phyloP scores from a whole-genome alignment of 2,113 vertebrate genomes.

The Genyomyrus donnyi region DNA sequence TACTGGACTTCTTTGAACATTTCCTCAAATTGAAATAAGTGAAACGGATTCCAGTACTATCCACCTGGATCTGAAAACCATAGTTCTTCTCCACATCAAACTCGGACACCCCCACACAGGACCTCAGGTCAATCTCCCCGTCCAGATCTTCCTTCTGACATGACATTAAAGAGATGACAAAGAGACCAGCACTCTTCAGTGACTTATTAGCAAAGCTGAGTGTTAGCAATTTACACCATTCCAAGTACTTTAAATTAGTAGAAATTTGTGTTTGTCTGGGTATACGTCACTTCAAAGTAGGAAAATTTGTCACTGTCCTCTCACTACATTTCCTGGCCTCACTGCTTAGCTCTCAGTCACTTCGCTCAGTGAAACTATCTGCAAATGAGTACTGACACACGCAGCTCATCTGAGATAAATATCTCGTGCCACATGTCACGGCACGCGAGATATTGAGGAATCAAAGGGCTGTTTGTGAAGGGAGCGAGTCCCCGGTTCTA shows the following conservation, averaged over 20 bases:
- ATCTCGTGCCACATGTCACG: not conserved
- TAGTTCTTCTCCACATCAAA: conserved; percentile 83
- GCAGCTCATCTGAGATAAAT: not conserved
- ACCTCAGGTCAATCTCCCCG: conserved; percentile 77
- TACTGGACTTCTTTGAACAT: not conserved
- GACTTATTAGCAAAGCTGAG: not conserved
- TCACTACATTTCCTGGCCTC: not conserved
- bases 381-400: not conserved
- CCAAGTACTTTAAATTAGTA: not conserved
- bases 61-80: conserved; percentile 87
- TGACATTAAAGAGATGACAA: conserved; percentile 21
- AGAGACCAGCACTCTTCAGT: not conserved
- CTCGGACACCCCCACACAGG: conserved; percentile 74
- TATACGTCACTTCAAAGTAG: not conserved
- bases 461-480: not conserved
- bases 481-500: not conserved
- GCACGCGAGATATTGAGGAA: not conserved
- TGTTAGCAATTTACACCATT: not conserved
- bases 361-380: not conserved
- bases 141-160: conserved; percentile 77
- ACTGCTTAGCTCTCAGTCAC: not conserved
- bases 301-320: not conserved
- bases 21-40: not conserved
- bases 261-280: not conserved
- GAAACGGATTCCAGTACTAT: not conserved